Evolutionary conservation across 2,797 vertebrate genomes (phyloP).

Genomic region (Gadopsis bispinosus): DNA sequence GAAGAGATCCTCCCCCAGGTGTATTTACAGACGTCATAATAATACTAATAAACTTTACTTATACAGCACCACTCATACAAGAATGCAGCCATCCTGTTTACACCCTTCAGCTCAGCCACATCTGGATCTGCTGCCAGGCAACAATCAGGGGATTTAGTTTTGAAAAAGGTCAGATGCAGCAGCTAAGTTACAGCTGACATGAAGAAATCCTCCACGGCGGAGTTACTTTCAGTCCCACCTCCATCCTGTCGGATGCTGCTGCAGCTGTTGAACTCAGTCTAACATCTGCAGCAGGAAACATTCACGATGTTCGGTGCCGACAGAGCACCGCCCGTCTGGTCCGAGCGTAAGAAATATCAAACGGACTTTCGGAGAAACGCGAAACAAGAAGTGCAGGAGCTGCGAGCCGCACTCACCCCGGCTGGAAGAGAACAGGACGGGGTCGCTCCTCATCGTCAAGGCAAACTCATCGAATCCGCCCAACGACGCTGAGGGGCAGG

Average conservation of each 20-base stretch:
- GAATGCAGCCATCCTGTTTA: neutral
- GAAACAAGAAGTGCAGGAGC: neutral
- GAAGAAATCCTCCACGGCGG: too few relatives aligned
- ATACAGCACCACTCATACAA: neutral
- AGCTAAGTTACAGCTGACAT: slow-evolving; percentile 12
- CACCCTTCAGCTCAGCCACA: neutral
- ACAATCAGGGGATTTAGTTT: slow-evolving; percentile 43
- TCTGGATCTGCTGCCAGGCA: slow-evolving; percentile 49
- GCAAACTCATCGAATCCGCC: slow-evolving; percentile 75
- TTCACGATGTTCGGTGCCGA: too few relatives aligned
- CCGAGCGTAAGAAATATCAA: neutral
- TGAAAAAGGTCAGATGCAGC: slow-evolving; percentile 18
- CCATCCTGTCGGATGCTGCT: too few relatives aligned
- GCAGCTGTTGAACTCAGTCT: too few relatives aligned
- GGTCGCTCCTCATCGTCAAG: slow-evolving; percentile 85
- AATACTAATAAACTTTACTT: too few relatives aligned
- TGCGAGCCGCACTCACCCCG: slow-evolving; percentile 80
- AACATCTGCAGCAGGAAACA: too few relatives aligned
- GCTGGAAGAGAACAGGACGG: slow-evolving; percentile 83
- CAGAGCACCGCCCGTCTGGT: too few relatives aligned
- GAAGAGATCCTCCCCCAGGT: neutral
- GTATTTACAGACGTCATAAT: too few relatives aligned
- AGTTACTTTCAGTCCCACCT: too few relatives aligned
- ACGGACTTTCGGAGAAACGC: neutral
- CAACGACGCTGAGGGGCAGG: slow-evolving; percentile 48